Percentiles rank a stretch among this genome's conserved stretches.
phyloP scores from a whole-genome alignment of 1,140 invertebrate genomes.

The Spodoptera litura region DNA sequence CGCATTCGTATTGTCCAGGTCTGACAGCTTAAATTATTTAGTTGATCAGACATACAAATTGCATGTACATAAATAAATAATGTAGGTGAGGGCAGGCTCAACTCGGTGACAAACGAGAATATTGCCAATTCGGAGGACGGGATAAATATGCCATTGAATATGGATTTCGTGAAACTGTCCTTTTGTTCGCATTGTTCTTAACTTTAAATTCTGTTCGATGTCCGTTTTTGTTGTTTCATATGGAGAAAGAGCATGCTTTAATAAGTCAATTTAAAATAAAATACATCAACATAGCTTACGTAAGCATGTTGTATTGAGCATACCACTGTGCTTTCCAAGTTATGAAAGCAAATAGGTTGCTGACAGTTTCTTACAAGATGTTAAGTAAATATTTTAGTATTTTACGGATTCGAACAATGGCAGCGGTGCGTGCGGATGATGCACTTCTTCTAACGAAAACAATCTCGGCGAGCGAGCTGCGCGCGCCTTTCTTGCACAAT shows the following conservation, averaged over 20 bases:
- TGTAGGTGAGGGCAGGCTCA: constrained; percentile 16
- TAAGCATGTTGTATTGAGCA: neutral
- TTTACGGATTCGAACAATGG: constrained; percentile 30
- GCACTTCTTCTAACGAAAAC: constrained; percentile 12
- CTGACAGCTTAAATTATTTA: constrained; percentile 20
- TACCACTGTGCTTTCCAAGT: neutral
- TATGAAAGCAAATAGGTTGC: constrained; percentile 12
- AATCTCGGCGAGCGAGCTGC: neutral
- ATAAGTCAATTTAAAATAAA: neutral
- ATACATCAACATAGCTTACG: neutral
- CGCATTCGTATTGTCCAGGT: constrained; percentile 14
- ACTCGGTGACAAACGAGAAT: constrained; percentile 12
- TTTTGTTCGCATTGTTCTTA: neutral
- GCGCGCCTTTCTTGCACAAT: neutral
- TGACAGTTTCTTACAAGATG: constrained; percentile 10
- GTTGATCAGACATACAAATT: constrained; percentile 40
- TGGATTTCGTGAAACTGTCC: neutral
- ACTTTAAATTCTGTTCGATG: neutral
- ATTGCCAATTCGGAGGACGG: neutral
- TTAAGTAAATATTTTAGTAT: constrained; percentile 22
- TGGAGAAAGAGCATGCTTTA: neutral
- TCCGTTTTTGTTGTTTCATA: neutral
- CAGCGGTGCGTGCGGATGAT: constrained; percentile 2
- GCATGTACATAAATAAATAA: constrained; percentile 41
- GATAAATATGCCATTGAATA: constrained; percentile 15